Conservation (phyloP, 1,140 invertebrate species). For the Zaprionus tsacasi region DNA sequence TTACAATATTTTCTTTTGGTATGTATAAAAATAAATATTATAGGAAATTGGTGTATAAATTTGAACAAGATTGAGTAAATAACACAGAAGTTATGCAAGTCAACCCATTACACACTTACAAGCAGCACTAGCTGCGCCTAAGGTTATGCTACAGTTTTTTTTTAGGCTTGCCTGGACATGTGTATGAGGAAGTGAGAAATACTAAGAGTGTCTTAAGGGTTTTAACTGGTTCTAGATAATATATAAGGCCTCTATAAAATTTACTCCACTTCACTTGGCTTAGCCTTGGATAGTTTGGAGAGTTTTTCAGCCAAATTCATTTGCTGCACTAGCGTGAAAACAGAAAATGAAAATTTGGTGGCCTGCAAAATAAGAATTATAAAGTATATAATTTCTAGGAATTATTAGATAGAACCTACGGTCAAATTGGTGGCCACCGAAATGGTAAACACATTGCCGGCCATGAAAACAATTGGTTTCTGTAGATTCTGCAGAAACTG, state of each 20-base stretch:
- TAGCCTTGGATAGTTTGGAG: conserved; percentile 20
- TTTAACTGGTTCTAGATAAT: background rate
- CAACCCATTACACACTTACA: too few relatives aligned
- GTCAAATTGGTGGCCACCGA: conserved; percentile 69
- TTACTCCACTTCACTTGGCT: background rate
- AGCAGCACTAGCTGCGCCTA: too few relatives aligned
- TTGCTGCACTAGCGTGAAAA: conserved; percentile 67
- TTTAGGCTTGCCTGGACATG: too few relatives aligned
- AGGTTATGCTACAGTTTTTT: too few relatives aligned
- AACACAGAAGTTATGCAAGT: too few relatives aligned
- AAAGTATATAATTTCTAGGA: background rate
- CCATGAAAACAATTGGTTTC: conserved; percentile 66
- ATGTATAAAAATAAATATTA: too few relatives aligned
- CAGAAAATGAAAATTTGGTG: conserved; percentile 69
- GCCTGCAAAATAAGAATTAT: conserved; percentile 30
- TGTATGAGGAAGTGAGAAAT: too few relatives aligned
- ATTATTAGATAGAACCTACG: conserved; percentile 32
- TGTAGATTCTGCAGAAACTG: conserved; percentile 63
- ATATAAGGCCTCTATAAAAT: background rate
- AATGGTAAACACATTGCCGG: conserved; percentile 61
- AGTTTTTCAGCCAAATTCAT: conserved; percentile 68
- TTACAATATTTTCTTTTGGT: too few relatives aligned
- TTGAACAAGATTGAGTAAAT: too few relatives aligned
- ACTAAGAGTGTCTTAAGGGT: too few relatives aligned
- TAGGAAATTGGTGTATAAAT: too few relatives aligned